These are phyloP conservation scores for Numenius arquata DNA, from an alignment of 2,113 vertebrate species.

Conservation along the genomic window DNA sequence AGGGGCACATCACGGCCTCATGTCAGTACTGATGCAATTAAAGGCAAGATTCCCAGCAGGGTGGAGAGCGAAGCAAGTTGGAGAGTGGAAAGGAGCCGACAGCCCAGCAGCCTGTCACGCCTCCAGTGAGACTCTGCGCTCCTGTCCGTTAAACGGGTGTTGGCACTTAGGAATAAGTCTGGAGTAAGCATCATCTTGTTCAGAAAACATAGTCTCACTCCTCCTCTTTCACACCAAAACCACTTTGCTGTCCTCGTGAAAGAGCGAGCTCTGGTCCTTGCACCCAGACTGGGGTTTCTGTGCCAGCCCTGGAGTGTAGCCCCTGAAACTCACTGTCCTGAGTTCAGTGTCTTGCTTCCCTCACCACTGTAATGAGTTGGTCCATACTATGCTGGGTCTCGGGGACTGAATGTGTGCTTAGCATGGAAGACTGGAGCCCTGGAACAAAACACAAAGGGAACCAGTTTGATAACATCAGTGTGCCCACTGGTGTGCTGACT, in stretches of 20 bases:
- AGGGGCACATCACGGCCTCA: neutral
- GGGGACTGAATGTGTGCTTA: neutral
- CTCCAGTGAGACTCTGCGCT: neutral
- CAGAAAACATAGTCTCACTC: neutral
- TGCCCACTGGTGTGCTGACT: neutral
- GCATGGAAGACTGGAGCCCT: neutral
- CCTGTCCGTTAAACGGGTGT: neutral
- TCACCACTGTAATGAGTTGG: neutral
- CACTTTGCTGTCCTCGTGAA: fast-evolving
- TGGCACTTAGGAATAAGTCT: neutral
- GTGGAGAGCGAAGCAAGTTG: neutral
- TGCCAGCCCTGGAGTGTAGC: neutral
- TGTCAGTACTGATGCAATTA: neutral
- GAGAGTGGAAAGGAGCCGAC: neutral
- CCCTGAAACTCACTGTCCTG: neutral
- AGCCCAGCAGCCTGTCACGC: neutral
- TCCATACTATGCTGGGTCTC: neutral
- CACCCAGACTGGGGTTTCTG: too few species aligned
- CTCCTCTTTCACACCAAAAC: neutral
- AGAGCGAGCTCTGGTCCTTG: neutral
- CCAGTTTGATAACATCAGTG: neutral
- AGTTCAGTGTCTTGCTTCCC: neutral
- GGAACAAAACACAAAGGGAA: neutral
- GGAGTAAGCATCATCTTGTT: neutral
- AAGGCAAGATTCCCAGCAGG: neutral